Conservation (phyloP, 2,113 vertebrate genomes). For the Rhabdornis inornatus region DNA sequence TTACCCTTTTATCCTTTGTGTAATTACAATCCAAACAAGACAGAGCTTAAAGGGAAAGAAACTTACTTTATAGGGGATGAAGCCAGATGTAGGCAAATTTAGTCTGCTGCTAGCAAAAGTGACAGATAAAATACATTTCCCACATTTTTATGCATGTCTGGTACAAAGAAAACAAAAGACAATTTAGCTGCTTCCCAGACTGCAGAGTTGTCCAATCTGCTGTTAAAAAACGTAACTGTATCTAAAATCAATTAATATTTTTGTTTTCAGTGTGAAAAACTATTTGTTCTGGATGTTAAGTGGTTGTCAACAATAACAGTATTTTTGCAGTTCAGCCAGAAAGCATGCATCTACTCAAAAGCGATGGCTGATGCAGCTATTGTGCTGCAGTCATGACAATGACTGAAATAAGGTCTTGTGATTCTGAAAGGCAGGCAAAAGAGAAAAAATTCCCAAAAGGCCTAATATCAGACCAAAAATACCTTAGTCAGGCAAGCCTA, state of each 20-base stretch:
- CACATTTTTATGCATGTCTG: neutral
- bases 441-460: neutral
- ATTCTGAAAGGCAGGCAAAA: neutral
- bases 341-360: neutral
- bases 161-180: neutral
- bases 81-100: neutral
- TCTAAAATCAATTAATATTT: conserved; percentile 28
- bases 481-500: neutral
- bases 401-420: neutral
- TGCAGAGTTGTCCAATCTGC: neutral
- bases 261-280: neutral
- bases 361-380: neutral
- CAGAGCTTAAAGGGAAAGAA: neutral
- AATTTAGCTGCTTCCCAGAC: neutral
- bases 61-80: neutral
- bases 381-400: neutral
- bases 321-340: neutral
- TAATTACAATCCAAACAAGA: neutral
- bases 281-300: neutral
- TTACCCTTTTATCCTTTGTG: neutral
- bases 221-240: neutral
- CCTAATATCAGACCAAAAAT: neutral
- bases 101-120: neutral
- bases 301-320: neutral
- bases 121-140: neutral